These are phyloP conservation scores for Eidolon helvum DNA, from an alignment of 2,113 vertebrate species.

Conservation along the genomic window DNA sequence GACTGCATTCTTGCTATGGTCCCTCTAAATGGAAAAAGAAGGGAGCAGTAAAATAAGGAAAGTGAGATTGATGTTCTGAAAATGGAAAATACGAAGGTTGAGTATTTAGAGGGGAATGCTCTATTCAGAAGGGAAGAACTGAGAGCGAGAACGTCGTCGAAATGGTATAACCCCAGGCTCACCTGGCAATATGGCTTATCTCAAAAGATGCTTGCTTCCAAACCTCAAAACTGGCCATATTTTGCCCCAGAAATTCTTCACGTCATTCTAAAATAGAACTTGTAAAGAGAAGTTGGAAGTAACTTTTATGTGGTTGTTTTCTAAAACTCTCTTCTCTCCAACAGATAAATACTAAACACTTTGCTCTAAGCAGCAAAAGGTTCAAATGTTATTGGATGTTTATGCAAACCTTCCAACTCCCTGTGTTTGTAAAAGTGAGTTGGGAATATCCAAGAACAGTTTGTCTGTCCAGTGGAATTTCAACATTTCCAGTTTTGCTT, in stretches of 20 bases:
- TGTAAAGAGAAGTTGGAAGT: slow-evolving; percentile 36
- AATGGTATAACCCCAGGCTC: background rate
- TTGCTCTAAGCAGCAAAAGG: slow-evolving; percentile 16
- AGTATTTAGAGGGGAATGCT: background rate
- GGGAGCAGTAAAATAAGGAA: background rate
- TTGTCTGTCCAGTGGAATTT: slow-evolving; percentile 48
- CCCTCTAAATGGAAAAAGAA: slow-evolving; percentile 54
- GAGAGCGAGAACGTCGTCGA: background rate
- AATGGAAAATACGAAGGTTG: background rate
- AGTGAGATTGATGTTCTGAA: background rate
- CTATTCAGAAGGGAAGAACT: background rate
- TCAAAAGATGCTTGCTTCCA: slow-evolving; percentile 26
- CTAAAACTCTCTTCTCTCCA: slow-evolving; percentile 43
- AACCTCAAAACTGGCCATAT: background rate
- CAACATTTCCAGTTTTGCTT: slow-evolving; percentile 45
- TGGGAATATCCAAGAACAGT: slow-evolving; percentile 44
- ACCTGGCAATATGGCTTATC: background rate
- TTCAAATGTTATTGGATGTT: slow-evolving; percentile 44
- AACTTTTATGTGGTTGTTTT: slow-evolving; percentile 49
- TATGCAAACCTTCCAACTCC: background rate
- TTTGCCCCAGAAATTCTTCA: slow-evolving; percentile 24
- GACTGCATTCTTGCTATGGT: slow-evolving; percentile 43
- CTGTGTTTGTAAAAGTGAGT: slow-evolving; percentile 32
- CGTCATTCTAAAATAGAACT: slow-evolving; percentile 52
- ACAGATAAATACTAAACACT: slow-evolving; percentile 35